Evolutionary conservation across 2,888 invertebrate species (phyloP).

Genomic region (Zaprionus obscuricornis): DNA sequence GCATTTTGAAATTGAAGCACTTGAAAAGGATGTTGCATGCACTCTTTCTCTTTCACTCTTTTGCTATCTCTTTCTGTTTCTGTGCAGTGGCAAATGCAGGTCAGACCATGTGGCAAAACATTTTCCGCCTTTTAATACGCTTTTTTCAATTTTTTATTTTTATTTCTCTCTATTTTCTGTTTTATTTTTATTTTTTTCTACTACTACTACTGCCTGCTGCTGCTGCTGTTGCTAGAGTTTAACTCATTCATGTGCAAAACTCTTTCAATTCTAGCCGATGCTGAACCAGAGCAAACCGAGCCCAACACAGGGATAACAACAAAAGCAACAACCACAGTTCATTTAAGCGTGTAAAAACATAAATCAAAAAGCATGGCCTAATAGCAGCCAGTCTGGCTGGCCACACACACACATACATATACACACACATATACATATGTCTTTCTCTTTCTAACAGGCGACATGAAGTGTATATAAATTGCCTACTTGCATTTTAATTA

Average conservation of each 20-base stretch:
- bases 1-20: conserved; percentile 25
- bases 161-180: conserved; percentile 3
- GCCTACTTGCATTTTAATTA: conserved; percentile 78
- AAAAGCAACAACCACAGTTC: conserved; percentile 55
- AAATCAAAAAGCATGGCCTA: conserved; percentile 72
- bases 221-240: no score
- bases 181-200: conserved; percentile 8
- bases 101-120: conserved; percentile 53
- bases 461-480: conserved; percentile 76
- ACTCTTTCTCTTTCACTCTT: background rate
- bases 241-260: conserved; percentile 65
- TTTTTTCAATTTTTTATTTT: conserved; percentile 39
- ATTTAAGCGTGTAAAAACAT: conserved; percentile 75
- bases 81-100: conserved; percentile 27
- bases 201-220: no score
- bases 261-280: conserved; percentile 48
- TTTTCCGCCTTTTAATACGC: conserved; percentile 52
- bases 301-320: conserved; percentile 16
- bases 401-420: conserved; percentile 30
- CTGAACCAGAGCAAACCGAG: conserved; percentile 6
- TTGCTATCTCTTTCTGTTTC: background rate
- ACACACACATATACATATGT: conserved; percentile 18
- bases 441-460: conserved; percentile 21
- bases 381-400: conserved; percentile 56
- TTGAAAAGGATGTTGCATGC: conserved; percentile 23